Percentiles rank a stretch among this genome's conserved stretches.
Evolutionary conservation across 2,888 invertebrate genomes (phyloP).

Genomic region (Ischnus inquisitorius): DNA sequence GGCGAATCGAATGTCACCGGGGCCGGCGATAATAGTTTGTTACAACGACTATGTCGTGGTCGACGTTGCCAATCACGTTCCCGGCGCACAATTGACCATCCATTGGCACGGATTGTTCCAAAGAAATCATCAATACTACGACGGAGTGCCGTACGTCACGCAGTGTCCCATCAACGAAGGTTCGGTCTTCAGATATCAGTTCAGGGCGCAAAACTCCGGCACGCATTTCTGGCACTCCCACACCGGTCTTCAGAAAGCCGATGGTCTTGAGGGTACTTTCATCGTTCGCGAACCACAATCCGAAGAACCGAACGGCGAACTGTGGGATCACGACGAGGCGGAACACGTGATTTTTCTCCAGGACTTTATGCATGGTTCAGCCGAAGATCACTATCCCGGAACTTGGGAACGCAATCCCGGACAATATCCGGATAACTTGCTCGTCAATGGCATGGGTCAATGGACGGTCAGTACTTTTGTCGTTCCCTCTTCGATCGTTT

Average conservation of each 20-base stretch:
- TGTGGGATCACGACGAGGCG: constrained; percentile 63
- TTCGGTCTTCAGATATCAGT: constrained; percentile 87
- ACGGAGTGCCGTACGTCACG: constrained; percentile 94
- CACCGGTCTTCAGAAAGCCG: constrained; percentile 67
- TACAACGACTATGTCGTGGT: constrained; percentile 94
- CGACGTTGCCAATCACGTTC: constrained; percentile 94
- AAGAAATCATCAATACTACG: constrained; percentile 93
- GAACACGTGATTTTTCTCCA: constrained; percentile 64
- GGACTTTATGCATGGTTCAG: constrained; percentile 87
- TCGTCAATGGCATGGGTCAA: constrained; percentile 93
- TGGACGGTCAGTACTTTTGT: constrained; percentile 43
- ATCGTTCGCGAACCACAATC: constrained; percentile 78
- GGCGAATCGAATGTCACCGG: constrained; percentile 94
- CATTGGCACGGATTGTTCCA: constrained; percentile 97
- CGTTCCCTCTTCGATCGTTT: constrained; percentile 8
- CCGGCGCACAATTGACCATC: constrained; percentile 94
- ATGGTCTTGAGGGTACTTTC: constrained; percentile 66
- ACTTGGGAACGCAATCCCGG: constrained; percentile 92
- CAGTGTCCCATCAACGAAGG: constrained; percentile 95
- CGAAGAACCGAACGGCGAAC: constrained; percentile 49
- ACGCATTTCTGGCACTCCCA: constrained; percentile 71
- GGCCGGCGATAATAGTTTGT: constrained; percentile 95
- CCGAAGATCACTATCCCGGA: constrained; percentile 92
- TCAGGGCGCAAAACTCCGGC: constrained; percentile 59
- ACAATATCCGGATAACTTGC: constrained; percentile 92